Evolutionary conservation across 53 echinoderm and acorn worm genomes (phyloP).

Genomic region (Crossaster papposus): DNA sequence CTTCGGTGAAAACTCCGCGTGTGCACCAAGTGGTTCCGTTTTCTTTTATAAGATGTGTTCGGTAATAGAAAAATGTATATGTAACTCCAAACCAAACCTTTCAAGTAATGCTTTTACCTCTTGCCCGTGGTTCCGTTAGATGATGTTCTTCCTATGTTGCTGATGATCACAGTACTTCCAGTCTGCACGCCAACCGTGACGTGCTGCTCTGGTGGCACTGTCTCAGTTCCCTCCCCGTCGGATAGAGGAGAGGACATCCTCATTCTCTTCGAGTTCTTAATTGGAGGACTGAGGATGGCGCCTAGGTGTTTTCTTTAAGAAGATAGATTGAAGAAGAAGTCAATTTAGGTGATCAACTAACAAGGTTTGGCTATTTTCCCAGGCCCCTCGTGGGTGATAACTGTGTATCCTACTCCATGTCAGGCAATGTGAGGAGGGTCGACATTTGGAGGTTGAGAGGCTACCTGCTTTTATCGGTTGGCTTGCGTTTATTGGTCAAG

Average conservation of each 20-base stretch:
- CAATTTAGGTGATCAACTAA: background rate
- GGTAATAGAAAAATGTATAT: too few species aligned
- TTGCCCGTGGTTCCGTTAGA: background rate
- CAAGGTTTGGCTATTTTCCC: too few species aligned
- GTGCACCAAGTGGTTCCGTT: too few species aligned
- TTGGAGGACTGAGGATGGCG: slow-evolving; percentile 9
- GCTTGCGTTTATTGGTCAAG: too few species aligned
- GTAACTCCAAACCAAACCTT: background rate
- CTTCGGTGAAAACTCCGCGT: too few species aligned
- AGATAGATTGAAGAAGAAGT: background rate
- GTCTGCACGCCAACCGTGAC: slow-evolving; percentile 10
- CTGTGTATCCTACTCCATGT: too few species aligned
- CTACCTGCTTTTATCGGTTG: too few species aligned
- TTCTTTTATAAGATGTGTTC: too few species aligned
- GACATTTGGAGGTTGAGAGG: too few species aligned
- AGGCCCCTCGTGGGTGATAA: too few species aligned
- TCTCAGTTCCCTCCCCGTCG: background rate
- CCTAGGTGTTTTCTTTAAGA: slow-evolving; percentile 16
- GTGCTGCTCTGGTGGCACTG: background rate
- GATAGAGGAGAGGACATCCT: background rate
- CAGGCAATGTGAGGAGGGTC: too few species aligned
- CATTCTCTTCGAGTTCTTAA: background rate
- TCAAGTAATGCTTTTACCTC: background rate
- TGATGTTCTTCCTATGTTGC: background rate
- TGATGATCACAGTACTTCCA: too few species aligned